These are phyloP conservation scores for Climacteris rufus DNA, from an alignment of 2,113 vertebrate genomes.

Conservation along the genomic window DNA sequence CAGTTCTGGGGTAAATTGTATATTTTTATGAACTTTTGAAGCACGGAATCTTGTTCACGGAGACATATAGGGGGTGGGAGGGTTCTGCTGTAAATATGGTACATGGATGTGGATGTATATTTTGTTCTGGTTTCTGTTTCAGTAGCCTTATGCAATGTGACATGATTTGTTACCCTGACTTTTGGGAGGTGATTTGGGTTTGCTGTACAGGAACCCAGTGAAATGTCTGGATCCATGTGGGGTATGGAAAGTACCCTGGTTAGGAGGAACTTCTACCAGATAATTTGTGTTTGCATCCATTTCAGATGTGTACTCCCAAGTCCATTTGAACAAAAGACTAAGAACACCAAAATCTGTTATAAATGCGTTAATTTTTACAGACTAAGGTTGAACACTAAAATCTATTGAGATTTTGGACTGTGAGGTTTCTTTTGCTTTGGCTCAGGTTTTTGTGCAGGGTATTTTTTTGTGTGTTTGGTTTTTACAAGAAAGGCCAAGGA, in stretches of 20 bases:
- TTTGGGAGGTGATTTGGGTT: neutral
- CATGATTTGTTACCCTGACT: neutral
- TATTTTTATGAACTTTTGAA: constrained; percentile 73
- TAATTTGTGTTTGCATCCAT: neutral
- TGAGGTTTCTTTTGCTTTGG: neutral
- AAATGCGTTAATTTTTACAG: too few relatives aligned
- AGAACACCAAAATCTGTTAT: neutral
- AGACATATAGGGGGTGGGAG: constrained; percentile 14
- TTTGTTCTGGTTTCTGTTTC: constrained; percentile 8
- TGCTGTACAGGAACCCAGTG: neutral
- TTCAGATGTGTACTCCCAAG: neutral
- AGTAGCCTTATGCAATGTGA: neutral
- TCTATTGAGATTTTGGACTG: neutral
- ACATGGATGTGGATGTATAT: neutral
- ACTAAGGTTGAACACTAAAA: neutral
- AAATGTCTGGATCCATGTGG: neutral
- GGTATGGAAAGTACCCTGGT: neutral
- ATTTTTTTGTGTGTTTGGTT: neutral
- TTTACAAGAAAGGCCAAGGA: neutral
- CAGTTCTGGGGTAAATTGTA: constrained; percentile 62
- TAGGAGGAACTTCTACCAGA: neutral
- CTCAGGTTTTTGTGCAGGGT: neutral
- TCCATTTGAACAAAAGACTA: neutral
- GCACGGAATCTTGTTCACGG: constrained; percentile 30
- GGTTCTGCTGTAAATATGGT: neutral